Percentiles rank a stretch among this genome's conserved stretches.
phyloP scores from a whole-genome alignment of 37 sponge, comb jelly and placozoan genomes.

The Chondrilla cf. caribensis region DNA sequence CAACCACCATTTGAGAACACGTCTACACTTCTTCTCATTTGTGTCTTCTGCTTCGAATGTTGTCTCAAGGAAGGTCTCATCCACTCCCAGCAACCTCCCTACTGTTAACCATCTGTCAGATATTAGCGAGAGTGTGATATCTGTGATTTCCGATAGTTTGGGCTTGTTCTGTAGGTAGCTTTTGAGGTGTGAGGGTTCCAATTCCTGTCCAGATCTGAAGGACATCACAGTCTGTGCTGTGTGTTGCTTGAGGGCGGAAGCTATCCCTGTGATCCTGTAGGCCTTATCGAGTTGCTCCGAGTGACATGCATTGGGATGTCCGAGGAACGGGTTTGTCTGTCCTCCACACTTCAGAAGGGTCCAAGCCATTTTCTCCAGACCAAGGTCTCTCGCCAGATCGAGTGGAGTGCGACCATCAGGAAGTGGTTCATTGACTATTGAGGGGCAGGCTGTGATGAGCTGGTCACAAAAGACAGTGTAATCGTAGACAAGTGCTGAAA shows the following conservation, averaged over 20 bases:
- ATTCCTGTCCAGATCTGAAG: no score
- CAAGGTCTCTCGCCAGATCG: background rate
- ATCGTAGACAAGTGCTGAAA: no score
- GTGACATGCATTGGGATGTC: no score
- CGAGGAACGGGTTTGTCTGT: background rate
- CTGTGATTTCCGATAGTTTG: no score
- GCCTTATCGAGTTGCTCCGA: no score
- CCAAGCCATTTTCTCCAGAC: background rate
- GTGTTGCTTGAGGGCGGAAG: no score
- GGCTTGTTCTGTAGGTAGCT: no score
- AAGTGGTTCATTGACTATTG: background rate
- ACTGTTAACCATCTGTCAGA: background rate
- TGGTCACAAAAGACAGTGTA: no score
- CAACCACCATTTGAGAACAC: background rate
- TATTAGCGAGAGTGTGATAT: background rate
- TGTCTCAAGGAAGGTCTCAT: background rate
- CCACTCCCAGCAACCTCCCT: background rate
- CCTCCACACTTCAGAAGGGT: background rate
- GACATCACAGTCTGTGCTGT: no score
- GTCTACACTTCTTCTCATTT: background rate
- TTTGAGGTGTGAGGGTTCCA: no score
- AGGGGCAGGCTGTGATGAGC: background rate
- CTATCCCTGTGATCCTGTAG: no score
- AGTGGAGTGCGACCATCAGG: slow-evolving; percentile 6
- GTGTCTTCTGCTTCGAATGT: background rate